A percentile compares a stretch with the other conserved stretches of the same genome.
Evolutionary conservation across 2,113 vertebrate genomes (phyloP).

Genomic region (Neotragus moschatus): DNA sequence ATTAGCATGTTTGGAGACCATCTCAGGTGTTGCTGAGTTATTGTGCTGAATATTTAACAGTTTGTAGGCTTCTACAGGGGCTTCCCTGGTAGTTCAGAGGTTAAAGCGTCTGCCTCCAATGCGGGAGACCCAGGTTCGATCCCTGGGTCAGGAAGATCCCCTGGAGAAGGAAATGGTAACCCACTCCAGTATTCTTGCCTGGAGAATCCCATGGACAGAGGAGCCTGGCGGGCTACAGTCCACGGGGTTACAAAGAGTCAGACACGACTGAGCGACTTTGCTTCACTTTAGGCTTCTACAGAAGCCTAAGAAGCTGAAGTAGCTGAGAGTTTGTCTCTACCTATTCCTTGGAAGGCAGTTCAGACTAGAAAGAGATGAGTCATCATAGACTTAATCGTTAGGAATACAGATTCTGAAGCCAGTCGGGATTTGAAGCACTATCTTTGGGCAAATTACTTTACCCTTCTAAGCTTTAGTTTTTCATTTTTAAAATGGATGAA

Average conservation of each 20-base stretch:
- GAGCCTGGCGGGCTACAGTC: too few relatives aligned
- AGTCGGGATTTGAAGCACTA: background rate
- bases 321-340: background rate
- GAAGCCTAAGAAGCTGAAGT: background rate
- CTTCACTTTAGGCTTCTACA: background rate
- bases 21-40: background rate
- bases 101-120: too few relatives aligned
- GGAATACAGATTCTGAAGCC: background rate
- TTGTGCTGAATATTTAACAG: background rate
- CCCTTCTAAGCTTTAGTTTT: background rate
- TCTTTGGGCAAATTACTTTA: conserved; percentile 2
- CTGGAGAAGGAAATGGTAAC: too few relatives aligned
- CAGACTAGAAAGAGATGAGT: background rate
- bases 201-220: too few relatives aligned
- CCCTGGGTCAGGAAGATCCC: too few relatives aligned
- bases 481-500: conserved; percentile 6
- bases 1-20: background rate
- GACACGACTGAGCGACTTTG: too few relatives aligned
- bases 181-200: too few relatives aligned
- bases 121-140: too few relatives aligned
- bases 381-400: background rate
- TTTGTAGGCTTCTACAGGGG: background rate
- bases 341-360: background rate
- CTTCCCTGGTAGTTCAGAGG: too few relatives aligned
- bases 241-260: too few relatives aligned